Evolutionary conservation across 2,797 vertebrate genomes (phyloP).

Genomic region (Vespertilio murinus): DNA sequence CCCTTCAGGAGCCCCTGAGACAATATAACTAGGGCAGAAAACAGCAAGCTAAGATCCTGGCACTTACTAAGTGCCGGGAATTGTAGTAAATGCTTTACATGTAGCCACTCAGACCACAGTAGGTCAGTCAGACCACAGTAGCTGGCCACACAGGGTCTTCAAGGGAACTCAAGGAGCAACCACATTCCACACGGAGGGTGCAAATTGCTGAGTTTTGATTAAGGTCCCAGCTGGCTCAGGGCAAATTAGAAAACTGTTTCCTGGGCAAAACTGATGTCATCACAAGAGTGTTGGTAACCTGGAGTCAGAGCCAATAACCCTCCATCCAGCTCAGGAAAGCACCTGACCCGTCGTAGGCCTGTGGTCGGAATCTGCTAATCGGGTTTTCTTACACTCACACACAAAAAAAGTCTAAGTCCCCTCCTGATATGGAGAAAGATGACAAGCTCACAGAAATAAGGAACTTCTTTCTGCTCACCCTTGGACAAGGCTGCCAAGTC

Average conservation of each 20-base stretch:
- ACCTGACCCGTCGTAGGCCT: background rate
- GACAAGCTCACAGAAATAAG: background rate
- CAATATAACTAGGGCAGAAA: too few species aligned
- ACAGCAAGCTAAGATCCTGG: background rate
- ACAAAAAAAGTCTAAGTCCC: background rate
- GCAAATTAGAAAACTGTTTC: background rate
- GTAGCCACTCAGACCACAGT: too few species aligned
- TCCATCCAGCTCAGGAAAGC: background rate
- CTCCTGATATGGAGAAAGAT: background rate
- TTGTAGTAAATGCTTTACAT: rapidly evolving
- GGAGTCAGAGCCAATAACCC: background rate
- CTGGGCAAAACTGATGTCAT: background rate
- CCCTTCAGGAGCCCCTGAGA: background rate
- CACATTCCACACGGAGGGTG: background rate
- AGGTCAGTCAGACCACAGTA: background rate
- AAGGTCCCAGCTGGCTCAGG: background rate
- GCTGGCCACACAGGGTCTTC: background rate
- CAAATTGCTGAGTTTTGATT: background rate
- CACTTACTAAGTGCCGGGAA: background rate
- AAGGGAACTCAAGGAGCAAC: background rate
- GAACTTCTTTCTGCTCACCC: background rate
- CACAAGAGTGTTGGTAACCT: background rate
- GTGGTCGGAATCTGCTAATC: background rate
- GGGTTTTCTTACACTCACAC: background rate
- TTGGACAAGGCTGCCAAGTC: background rate